A percentile compares a stretch with the other conserved stretches of the same genome.
Evolutionary conservation across 1,140 invertebrate genomes (phyloP).

Genomic region (Homarus americanus): DNA sequence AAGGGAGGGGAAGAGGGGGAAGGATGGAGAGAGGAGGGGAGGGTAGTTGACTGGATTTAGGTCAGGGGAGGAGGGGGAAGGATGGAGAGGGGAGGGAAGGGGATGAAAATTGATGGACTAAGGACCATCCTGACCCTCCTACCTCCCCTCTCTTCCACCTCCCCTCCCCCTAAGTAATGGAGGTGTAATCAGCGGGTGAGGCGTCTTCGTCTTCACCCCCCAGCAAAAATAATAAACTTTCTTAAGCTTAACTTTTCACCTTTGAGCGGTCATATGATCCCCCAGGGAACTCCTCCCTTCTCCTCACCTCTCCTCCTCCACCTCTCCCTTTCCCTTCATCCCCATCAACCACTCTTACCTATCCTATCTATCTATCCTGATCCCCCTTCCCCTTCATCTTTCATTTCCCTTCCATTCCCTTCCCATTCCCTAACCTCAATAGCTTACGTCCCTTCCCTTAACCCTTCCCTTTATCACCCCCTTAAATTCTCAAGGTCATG

Average conservation of each 20-base stretch:
- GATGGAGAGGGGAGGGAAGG: not conserved
- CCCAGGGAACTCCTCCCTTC: not conserved
- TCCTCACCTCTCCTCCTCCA: not conserved
- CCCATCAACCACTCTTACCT: no score
- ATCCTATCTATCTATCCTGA: not conserved
- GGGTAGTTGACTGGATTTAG: not conserved
- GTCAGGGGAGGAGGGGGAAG: not conserved
- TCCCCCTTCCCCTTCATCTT: not conserved
- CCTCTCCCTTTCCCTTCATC: not conserved
- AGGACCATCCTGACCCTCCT: not conserved
- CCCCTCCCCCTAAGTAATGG: not conserved
- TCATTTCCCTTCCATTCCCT: not conserved
- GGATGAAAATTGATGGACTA: not conserved
- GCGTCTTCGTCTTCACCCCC: not conserved
- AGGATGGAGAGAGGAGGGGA: not conserved
- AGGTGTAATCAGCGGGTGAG: not conserved
- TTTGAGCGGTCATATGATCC: not conserved
- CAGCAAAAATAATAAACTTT: constrained; percentile 7
- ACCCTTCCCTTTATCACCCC: no score
- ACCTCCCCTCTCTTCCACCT: not conserved
- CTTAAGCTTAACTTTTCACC: not conserved
- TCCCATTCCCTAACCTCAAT: not conserved
- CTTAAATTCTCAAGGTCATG: no score
- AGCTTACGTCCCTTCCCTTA: no score
- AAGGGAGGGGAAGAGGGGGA: not conserved